Evolutionary conservation across 2,797 vertebrate genomes (phyloP), one percentile per base, ranked within the genome.

Genomic region (Valencia hispanica): DNA sequence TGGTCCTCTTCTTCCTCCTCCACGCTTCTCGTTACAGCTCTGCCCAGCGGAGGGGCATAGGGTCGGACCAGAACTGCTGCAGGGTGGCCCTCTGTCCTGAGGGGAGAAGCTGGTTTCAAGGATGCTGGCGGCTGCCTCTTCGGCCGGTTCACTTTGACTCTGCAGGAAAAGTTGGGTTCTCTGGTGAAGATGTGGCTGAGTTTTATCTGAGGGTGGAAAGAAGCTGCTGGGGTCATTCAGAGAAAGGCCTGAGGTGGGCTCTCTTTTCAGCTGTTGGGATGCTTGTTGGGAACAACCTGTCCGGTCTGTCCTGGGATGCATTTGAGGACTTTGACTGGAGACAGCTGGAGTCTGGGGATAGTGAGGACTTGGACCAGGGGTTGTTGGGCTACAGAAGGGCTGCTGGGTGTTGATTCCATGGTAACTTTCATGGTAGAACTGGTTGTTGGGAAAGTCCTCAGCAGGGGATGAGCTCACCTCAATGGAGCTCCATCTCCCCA

Each of bases 301-400:
- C 50, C 68, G 74, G 4, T 89, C 86, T 0, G 10, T 74, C 30
- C 55, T 71, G 51, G 59, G 70, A 2, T 61, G 68, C 41, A 79
- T 57, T 15, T 78, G 83, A 70, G 73, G 57, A 5, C 63, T 70
- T 0, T 84, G 87, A 53, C 85, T 88, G 72, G 77, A 84, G 59
- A 85, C 27, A 0, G 76, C 45, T 0, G 85, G 84, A 36, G 83
- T 79, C n/a, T 85, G 86, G 7, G 91, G 90, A 75, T 90, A 88
- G 53, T 89, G 88, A 20, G 90, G 88, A 74, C 88, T 88, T 0
- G 82, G 90, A 22, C 88, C 85, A 0, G 88, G 87, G 4, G 90
- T 86, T 0, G 66, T 80, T 25, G 91, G 89, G 75, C 87, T 91
- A 2, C 81, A 86, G 72, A 87, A 91, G 4, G 79, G 73, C 75